Percentiles rank a stretch among this genome's conserved stretches.
phyloP scores from a whole-genome alignment of 2,113 vertebrate species.

The Tupaia chinensis region DNA sequence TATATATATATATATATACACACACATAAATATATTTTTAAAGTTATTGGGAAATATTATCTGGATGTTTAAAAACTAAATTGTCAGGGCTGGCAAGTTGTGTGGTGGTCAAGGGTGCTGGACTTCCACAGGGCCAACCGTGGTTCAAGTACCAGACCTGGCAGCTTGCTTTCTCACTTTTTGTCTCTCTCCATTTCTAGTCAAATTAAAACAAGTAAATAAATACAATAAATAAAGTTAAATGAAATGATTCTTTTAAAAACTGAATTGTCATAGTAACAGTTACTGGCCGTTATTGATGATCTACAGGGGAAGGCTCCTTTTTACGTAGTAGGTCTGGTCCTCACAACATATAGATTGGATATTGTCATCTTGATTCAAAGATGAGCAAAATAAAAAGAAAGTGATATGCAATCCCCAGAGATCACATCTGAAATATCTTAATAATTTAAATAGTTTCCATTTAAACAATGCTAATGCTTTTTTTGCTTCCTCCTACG shows the following conservation, averaged over 20 bases:
- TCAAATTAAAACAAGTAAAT: too few relatives aligned
- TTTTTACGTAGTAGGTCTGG: neutral
- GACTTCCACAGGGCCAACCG: too few relatives aligned
- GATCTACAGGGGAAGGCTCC: neutral
- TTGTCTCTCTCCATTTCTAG: too few relatives aligned
- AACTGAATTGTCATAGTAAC: constrained; percentile 21
- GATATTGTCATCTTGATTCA: neutral
- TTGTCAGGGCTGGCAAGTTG: neutral
- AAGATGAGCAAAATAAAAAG: neutral
- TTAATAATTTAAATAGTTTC: constrained; percentile 17
- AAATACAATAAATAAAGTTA: too few relatives aligned
- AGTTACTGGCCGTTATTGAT: neutral
- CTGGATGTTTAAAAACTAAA: constrained; percentile 45
- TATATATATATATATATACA: too few relatives aligned
- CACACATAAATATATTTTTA: neutral
- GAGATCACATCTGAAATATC: constrained; percentile 28
- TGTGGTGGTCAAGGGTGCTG: too few relatives aligned
- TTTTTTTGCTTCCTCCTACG: neutral
- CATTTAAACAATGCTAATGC: neutral
- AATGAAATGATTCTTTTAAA: too few relatives aligned
- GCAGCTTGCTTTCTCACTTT: too few relatives aligned
- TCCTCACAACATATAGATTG: neutral
- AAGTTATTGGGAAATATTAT: neutral
- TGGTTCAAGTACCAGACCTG: too few relatives aligned
- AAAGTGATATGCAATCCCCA: neutral